A percentile compares a stretch with the other conserved stretches of the same genome.
Evolutionary conservation across 92 coral and sea anemone genomes (phyloP).

Genomic region (Phymanthus crucifer): DNA sequence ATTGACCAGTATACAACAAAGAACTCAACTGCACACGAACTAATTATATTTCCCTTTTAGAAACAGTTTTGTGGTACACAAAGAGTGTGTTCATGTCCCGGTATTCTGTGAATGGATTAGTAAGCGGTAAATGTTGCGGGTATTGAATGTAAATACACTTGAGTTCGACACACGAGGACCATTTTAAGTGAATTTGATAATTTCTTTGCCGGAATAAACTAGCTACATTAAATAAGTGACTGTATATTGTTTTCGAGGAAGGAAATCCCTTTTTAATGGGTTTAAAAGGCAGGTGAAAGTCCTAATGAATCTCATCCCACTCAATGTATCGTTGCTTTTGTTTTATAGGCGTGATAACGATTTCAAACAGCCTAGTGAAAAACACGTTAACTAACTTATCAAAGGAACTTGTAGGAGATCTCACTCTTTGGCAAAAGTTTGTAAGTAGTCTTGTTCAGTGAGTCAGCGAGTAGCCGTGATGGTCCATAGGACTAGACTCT

Average conservation of each 20-base stretch:
- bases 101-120: constrained; percentile 1
- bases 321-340: constrained; percentile 38
- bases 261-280: constrained; percentile 60
- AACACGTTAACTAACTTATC: neutral
- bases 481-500: neutral
- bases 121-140: constrained; percentile 5
- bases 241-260: constrained; percentile 36
- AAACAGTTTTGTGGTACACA: constrained; percentile 4
- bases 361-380: neutral
- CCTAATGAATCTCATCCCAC: constrained; percentile 55
- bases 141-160: constrained; percentile 7
- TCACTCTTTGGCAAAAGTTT: constrained; percentile 7
- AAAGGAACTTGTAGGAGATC: neutral
- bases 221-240: constrained; percentile 32
- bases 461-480: neutral
- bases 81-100: neutral
- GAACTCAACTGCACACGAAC: constrained; percentile 8
- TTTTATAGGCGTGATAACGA: constrained; percentile 21
- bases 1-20: constrained; percentile 9
- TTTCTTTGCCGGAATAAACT: constrained; percentile 28
- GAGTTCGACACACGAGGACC: neutral
- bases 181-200: constrained; percentile 18
- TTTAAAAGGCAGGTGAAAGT: constrained; percentile 57
- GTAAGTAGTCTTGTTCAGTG: neutral
- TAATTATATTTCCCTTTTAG: neutral